phyloP scores from a whole-genome alignment of 2,888 invertebrate species.

The Aphrophora alni region DNA sequence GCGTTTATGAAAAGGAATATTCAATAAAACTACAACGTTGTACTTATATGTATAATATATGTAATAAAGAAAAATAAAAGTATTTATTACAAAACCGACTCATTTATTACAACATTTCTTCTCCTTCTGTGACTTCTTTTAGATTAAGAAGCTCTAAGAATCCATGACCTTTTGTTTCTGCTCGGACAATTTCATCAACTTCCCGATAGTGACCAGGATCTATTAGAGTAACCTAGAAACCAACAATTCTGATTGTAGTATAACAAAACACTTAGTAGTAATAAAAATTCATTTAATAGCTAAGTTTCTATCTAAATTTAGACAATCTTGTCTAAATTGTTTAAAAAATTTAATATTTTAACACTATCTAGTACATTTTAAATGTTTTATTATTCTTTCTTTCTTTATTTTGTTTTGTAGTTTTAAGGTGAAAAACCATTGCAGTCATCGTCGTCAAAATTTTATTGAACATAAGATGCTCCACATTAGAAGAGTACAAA shows the following conservation, averaged over 20 bases:
- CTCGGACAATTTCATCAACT: constrained; percentile 83
- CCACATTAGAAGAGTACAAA: too few relatives aligned
- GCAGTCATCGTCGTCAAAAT: too few relatives aligned
- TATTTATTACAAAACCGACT: background rate
- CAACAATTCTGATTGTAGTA: too few relatives aligned
- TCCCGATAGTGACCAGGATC: constrained; percentile 77
- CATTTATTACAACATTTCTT: constrained; percentile 71
- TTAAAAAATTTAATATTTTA: too few relatives aligned
- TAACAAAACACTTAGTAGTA: background rate
- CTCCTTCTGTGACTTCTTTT: constrained; percentile 90
- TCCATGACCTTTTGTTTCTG: constrained; percentile 88
- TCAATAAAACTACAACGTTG: background rate
- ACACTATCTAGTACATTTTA: too few relatives aligned
- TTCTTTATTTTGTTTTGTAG: too few relatives aligned
- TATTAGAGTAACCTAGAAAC: constrained; percentile 61
- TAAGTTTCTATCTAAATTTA: background rate
- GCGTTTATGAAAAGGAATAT: too few relatives aligned
- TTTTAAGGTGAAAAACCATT: too few relatives aligned
- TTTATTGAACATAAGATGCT: too few relatives aligned
- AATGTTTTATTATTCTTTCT: too few relatives aligned
- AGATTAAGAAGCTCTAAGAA: constrained; percentile 87
- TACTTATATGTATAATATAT: background rate
- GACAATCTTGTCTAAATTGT: background rate
- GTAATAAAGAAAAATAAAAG: background rate
- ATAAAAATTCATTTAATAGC: background rate